These are phyloP conservation scores for Nothura maculosa DNA, from an alignment of 2,797 vertebrate genomes.

Conservation along the genomic window DNA sequence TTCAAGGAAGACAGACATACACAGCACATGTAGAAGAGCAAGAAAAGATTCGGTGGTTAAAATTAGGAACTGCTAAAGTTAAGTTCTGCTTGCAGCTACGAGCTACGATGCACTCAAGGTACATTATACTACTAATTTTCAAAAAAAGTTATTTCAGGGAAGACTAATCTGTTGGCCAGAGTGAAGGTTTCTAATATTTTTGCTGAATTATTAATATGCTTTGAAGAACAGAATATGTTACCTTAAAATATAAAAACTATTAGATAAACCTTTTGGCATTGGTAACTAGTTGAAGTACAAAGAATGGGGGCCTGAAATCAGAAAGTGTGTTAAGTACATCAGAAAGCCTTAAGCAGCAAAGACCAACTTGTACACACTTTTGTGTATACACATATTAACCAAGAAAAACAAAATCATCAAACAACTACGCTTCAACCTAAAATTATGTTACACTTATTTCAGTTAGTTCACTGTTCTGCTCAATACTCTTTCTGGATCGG, in stretches of 20 bases:
- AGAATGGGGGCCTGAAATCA: background rate
- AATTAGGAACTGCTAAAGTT: background rate
- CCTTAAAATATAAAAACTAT: background rate
- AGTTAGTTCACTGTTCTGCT: background rate
- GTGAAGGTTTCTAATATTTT: too few species aligned
- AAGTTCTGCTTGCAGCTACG: background rate
- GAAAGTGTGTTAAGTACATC: background rate
- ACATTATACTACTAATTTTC: background rate
- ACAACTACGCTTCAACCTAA: background rate
- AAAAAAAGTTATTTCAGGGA: background rate
- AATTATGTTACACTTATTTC: background rate
- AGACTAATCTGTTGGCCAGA: background rate
- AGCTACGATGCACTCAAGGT: background rate
- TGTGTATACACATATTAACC: too few species aligned
- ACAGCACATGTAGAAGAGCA: accelerated
- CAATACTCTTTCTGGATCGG: background rate
- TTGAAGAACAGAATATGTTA: background rate
- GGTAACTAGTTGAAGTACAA: accelerated
- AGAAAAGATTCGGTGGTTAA: too few species aligned
- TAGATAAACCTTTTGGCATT: background rate
- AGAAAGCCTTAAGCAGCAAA: background rate
- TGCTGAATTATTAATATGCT: background rate
- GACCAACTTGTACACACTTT: background rate
- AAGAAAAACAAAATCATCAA: background rate
- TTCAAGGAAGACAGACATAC: too few species aligned